These are phyloP conservation scores for Nannobrachium achirus DNA, from an alignment of 2,113 vertebrate species.

Conservation along the genomic window DNA sequence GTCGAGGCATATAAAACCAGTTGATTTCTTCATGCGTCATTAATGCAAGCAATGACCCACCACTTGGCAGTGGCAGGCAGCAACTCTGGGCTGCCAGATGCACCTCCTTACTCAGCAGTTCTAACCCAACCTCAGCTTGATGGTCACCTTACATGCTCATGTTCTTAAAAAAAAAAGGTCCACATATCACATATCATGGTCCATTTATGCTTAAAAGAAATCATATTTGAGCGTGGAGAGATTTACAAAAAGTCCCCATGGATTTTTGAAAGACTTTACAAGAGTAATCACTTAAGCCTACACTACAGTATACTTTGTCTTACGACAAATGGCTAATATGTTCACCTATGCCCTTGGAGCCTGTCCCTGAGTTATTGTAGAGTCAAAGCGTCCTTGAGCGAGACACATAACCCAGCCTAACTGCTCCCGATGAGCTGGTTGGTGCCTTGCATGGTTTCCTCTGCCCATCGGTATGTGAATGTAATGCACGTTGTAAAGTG, in stretches of 20 bases:
- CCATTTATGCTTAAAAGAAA: not conserved
- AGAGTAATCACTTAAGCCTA: not conserved
- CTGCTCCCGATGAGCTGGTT: too few relatives aligned
- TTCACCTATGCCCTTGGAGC: too few relatives aligned
- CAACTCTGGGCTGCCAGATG: conserved; percentile 37
- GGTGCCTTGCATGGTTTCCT: too few relatives aligned
- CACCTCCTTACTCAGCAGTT: conserved; percentile 45
- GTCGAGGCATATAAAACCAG: conserved; percentile 55
- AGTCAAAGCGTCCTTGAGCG: too few relatives aligned
- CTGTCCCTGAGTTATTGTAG: too few relatives aligned
- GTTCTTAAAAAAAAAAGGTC: not conserved
- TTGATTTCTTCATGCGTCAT: conserved; percentile 60
- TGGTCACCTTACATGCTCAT: not conserved
- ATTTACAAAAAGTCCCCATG: not conserved
- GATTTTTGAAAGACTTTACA: not conserved
- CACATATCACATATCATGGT: not conserved
- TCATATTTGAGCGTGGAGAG: too few relatives aligned
- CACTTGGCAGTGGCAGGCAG: conserved; percentile 42
- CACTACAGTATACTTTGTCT: too few relatives aligned
- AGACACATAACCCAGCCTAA: too few relatives aligned
- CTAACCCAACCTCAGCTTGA: conserved; percentile 17
- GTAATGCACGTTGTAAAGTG: too few relatives aligned
- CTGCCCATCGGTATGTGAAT: too few relatives aligned
- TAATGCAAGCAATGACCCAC: conserved; percentile 62
- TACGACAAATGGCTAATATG: too few relatives aligned